Percentiles rank a stretch among this genome's conserved stretches.
Evolutionary conservation across 2,113 vertebrate species (phyloP).

Genomic region (Phyllostomus hastatus): DNA sequence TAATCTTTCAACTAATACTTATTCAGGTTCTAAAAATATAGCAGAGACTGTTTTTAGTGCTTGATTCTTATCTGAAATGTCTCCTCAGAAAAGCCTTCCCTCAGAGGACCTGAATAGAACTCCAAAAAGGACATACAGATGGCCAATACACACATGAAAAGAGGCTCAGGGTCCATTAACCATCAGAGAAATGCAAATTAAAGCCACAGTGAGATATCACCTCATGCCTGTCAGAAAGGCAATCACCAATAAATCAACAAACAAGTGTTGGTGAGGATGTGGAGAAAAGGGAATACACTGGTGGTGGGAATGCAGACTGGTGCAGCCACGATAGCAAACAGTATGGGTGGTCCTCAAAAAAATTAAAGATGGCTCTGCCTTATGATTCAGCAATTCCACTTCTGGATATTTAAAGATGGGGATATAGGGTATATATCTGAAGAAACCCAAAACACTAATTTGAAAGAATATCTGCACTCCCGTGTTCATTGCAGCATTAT

Average conservation of each 20-base stretch:
- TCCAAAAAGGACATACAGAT: not conserved
- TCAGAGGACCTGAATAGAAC: not conserved
- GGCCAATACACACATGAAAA: not conserved
- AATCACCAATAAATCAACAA: not conserved
- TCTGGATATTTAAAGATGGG: not conserved
- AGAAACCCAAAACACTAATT: not conserved
- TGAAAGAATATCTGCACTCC: not conserved
- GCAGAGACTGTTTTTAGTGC: not conserved
- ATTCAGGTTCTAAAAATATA: not conserved
- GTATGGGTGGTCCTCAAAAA: not conserved
- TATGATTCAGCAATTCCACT: not conserved
- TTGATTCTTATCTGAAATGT: not conserved
- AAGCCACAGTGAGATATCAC: not conserved
- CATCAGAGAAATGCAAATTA: not conserved
- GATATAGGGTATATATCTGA: not conserved
- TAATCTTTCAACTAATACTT: not conserved
- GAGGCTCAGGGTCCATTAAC: not conserved
- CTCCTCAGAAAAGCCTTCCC: not conserved
- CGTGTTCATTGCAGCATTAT: not conserved
- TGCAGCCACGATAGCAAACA: not conserved
- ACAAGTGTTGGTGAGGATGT: not conserved
- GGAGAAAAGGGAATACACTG: not conserved
- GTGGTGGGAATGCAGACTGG: not conserved
- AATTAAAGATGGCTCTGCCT: not conserved
- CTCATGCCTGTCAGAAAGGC: not conserved